phyloP scores from a whole-genome alignment of 2,113 vertebrate genomes.

The Ciconia maguari region DNA sequence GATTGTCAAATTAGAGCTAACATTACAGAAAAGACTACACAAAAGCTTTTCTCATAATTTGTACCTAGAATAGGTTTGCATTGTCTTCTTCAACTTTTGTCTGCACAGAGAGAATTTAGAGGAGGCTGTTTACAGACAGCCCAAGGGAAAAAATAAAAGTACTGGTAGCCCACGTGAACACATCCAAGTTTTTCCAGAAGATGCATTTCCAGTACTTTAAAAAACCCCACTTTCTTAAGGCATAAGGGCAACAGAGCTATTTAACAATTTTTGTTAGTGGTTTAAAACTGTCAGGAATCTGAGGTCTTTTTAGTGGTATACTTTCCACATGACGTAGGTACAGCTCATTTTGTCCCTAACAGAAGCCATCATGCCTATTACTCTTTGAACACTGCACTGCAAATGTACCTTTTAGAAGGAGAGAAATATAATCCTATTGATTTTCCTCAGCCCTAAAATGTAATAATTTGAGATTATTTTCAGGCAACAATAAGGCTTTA shows the following conservation, averaged over 20 bases:
- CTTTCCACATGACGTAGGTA: neutral
- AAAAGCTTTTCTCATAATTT: neutral
- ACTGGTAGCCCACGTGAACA: neutral
- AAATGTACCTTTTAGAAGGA: slow-evolving; percentile 19
- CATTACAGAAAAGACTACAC: neutral
- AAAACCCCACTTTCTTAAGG: neutral
- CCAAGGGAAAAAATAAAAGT: neutral
- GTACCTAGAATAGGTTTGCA: neutral
- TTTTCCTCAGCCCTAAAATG: slow-evolving; percentile 37
- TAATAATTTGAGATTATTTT: slow-evolving; percentile 51
- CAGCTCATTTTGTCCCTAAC: neutral
- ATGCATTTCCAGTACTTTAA: slow-evolving; percentile 7
- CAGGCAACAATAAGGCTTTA: slow-evolving; percentile 19
- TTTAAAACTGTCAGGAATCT: slow-evolving; percentile 38
- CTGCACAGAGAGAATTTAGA: neutral
- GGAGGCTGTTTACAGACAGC: neutral
- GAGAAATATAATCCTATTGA: slow-evolving; percentile 45
- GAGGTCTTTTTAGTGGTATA: slow-evolving; percentile 9
- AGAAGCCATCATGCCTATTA: neutral
- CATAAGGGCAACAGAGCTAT: slow-evolving; percentile 21
- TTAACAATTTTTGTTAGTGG: slow-evolving; percentile 31
- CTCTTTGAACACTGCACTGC: neutral
- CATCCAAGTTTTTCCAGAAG: neutral
- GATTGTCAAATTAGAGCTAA: neutral
- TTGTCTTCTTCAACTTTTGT: neutral